Conservation (phyloP, 2,888 invertebrate species). For the Argyresthia albistria region DNA sequence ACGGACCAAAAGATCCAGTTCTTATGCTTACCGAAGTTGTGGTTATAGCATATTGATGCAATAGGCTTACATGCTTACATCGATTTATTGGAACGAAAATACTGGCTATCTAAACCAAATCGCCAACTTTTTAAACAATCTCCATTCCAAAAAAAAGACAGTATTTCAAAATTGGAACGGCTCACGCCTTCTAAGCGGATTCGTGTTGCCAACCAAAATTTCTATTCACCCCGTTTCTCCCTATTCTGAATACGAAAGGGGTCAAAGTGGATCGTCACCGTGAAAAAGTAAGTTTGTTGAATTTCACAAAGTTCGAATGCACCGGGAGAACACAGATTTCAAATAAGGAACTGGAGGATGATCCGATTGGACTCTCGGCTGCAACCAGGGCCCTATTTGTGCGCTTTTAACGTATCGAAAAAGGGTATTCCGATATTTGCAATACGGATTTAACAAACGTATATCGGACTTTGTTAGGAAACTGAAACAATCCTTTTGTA, state of each 20-base stretch:
- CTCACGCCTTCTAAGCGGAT: slow-evolving; percentile 28
- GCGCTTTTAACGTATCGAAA: no score
- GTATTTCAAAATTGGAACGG: slow-evolving; percentile 56
- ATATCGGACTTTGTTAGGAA: no score
- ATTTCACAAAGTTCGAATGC: slow-evolving; percentile 9
- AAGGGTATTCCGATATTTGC: no score
- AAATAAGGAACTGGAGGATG: slow-evolving; percentile 44
- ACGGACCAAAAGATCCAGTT: no score
- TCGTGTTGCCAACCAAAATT: neutral
- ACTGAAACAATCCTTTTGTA: no score
- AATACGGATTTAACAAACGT: no score
- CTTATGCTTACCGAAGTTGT: no score
- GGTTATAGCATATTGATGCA: no score
- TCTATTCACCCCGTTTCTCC: neutral
- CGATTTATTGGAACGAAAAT: no score
- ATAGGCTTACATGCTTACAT: no score
- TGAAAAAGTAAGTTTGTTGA: slow-evolving; percentile 9
- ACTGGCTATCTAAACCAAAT: no score
- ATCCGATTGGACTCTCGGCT: slow-evolving; percentile 33
- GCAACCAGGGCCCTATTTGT: slow-evolving; percentile 15
- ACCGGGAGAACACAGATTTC: slow-evolving; percentile 41
- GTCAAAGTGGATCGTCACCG: neutral
- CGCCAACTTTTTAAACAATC: no score
- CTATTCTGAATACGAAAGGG: neutral
- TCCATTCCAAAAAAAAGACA: neutral